These are phyloP conservation scores for Sinocyclocheilus grahami DNA, from an alignment of 2,113 vertebrate genomes.

Conservation along the genomic window DNA sequence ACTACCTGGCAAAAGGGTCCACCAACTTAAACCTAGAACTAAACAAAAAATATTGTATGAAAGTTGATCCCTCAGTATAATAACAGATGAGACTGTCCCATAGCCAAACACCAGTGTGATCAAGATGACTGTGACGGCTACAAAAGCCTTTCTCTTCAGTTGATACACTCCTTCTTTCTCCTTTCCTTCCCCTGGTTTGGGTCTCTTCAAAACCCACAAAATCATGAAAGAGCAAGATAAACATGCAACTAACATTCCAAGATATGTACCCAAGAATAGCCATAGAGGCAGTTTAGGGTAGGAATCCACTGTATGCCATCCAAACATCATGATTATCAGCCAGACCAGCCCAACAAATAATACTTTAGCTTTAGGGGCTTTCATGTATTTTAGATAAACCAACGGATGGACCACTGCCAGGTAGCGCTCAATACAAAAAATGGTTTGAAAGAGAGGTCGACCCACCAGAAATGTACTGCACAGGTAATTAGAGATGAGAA, in stretches of 20 bases:
- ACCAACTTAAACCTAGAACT: not conserved
- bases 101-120: slow-evolving; percentile 12
- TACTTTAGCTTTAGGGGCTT: not conserved
- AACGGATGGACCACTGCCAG: slow-evolving; percentile 12
- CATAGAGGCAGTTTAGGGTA: not conserved
- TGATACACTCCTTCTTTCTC: not conserved
- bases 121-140: slow-evolving; percentile 25
- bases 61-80: not conserved
- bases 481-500: not conserved
- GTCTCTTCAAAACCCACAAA: slow-evolving; percentile 14
- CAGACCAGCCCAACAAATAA: slow-evolving; percentile 1
- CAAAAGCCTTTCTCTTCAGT: slow-evolving; percentile 27
- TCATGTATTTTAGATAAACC: not conserved
- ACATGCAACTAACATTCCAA: not conserved
- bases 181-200: not conserved
- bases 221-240: not conserved
- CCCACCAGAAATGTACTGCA: slow-evolving; percentile 6
- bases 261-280: not conserved
- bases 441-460: not conserved
- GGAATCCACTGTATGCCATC: not conserved
- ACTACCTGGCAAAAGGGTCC: not conserved
- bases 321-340: not conserved
- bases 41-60: not conserved
- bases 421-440: slow-evolving; percentile 19
- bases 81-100: not conserved